Base-by-base conservation (phyloP, 2,797 vertebrate species). In the Gymnoscopelus braueri region DNA sequence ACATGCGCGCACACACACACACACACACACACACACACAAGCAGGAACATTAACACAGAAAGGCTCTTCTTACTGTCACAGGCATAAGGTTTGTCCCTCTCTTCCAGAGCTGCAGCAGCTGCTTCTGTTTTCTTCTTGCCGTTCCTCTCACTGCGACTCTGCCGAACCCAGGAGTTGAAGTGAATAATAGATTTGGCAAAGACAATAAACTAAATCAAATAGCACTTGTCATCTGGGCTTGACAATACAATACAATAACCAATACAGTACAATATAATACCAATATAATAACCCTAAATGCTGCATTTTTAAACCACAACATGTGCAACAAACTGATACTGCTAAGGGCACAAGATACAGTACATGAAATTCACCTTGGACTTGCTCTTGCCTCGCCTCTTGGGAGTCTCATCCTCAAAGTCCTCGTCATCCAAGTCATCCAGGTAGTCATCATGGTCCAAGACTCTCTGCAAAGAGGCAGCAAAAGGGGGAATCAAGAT, bases 341-440 rank as follows among this genome's bases (percentile, higher is more conserved):
- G 52, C 55, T n/a, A 2, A 19, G 35, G 69, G 60, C 14, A 55
- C 29, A 12, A 19, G 26, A 65, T 13, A 2, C 19, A 19, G 19
- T 19, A 19, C 0, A 24, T 0, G 12, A 1, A 51, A 56, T 75
- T 83, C 74, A 98, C 98, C 95, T 99, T 98, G 74, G 96, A 97
- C 69, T 99, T 98, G 71, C 96, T 97, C 83, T 99, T 98, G 78
- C 97, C 96, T 55, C 96, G 87, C 56, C 97, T 93, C 87, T 98
- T 99, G 0, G 98, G 98, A 3, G 96, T 98, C 62, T 99, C 98
- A 60, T 98, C 98, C 68, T 99, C 98, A 66, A 98, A 99, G 79
- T 99, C 98, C 65, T 99, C 97, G 0, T 99, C 98, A 0, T 99
- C 98, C 57, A 99, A 74, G 62, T 99, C 97, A 1, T 98, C 98